Percentiles rank a stretch among this genome's conserved stretches.
phyloP scores from a whole-genome alignment of 2,113 vertebrate genomes.

The Semnornis frantzii region DNA sequence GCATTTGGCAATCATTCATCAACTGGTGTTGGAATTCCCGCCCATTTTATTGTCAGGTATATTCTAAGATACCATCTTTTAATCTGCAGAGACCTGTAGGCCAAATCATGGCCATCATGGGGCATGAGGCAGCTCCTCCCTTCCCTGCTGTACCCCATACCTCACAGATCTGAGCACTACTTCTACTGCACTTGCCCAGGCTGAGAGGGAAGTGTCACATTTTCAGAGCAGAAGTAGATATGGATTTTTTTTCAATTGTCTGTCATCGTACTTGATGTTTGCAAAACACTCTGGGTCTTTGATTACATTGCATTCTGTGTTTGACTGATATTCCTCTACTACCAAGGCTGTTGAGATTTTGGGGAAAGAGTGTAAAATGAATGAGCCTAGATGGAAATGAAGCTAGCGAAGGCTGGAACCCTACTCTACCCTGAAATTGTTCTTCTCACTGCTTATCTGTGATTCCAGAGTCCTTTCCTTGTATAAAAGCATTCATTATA shows the following conservation, averaged over 20 bases:
- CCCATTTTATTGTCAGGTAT: neutral
- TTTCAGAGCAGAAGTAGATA: neutral
- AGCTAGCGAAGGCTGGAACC: neutral
- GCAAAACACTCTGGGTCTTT: neutral
- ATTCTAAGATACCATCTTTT: neutral
- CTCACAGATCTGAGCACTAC: rapidly evolving
- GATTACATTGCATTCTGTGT: neutral
- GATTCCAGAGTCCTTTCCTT: neutral
- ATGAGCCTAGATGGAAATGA: rapidly evolving
- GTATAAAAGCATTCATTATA: rapidly evolving
- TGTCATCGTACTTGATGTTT: neutral
- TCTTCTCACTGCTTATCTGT: neutral
- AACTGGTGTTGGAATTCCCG: neutral
- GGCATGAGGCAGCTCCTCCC: neutral
- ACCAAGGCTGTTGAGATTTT: neutral
- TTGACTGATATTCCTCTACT: neutral
- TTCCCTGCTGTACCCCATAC: neutral
- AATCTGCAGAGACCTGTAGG: neutral
- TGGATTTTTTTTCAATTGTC: neutral
- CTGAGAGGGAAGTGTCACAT: rapidly evolving
- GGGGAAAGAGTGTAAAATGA: neutral
- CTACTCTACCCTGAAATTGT: neutral
- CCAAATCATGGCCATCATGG: neutral
- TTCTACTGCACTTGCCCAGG: rapidly evolving
- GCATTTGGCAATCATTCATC: neutral